Conservation (phyloP, 1,140 invertebrate species). For the Cyclargus thomasi region DNA sequence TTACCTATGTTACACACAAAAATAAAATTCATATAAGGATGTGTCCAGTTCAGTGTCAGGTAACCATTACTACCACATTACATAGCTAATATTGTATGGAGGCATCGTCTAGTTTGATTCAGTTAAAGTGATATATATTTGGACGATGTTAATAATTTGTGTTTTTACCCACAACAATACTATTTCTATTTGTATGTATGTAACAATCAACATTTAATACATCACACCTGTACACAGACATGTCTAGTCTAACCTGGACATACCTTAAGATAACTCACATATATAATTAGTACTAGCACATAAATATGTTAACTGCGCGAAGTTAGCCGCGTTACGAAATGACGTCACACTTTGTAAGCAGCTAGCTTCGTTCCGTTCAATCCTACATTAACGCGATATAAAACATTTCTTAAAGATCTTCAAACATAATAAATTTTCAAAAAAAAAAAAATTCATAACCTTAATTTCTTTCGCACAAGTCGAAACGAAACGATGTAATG, state of each 20-base stretch:
- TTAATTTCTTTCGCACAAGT: slow-evolving; percentile 24
- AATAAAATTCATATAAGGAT: not conserved
- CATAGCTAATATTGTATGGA: too few species aligned
- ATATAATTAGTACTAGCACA: not conserved
- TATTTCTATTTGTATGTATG: too few species aligned
- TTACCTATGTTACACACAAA: slow-evolving; percentile 7
- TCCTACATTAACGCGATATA: slow-evolving; percentile 20
- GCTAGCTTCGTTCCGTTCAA: not conserved
- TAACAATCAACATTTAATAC: too few species aligned
- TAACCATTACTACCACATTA: too few species aligned
- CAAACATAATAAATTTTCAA: slow-evolving; percentile 29
- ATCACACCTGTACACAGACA: too few species aligned
- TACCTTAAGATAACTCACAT: not conserved
- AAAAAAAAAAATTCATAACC: slow-evolving; percentile 41
- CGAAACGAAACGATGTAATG: slow-evolving; percentile 26
- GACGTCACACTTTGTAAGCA: not conserved
- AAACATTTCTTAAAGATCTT: slow-evolving; percentile 32
- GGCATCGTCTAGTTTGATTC: too few species aligned
- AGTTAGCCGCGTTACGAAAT: not conserved
- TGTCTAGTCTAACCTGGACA: too few species aligned
- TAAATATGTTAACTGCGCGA: not conserved
- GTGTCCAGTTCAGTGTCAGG: too few species aligned
- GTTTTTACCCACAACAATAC: too few species aligned
- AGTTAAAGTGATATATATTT: too few species aligned
- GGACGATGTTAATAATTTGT: too few species aligned